A percentile compares a stretch with the other conserved stretches of the same genome.
Conservation (phyloP, 2,888 invertebrate genomes). For the Noctua janthina region DNA sequence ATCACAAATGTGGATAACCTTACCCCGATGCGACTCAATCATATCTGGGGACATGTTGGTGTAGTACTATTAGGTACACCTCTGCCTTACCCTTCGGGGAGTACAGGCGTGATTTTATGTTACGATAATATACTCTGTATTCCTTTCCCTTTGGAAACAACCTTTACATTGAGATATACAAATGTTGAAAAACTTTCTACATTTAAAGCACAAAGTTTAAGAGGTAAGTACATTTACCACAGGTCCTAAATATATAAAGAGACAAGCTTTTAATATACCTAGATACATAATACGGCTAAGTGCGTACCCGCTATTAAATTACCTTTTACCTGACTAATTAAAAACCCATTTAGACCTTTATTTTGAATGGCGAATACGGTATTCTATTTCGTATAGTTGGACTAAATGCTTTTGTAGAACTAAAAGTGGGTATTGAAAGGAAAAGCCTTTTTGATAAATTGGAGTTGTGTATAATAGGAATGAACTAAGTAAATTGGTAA, state of each 20-base stretch:
- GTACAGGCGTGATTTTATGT: not conserved
- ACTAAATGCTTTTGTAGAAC: slow-evolving; percentile 25
- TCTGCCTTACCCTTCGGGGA: not conserved
- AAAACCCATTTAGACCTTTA: slow-evolving; percentile 55
- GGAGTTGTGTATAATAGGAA: slow-evolving; percentile 4
- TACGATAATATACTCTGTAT: slow-evolving; percentile 6
- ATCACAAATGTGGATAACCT: not conserved
- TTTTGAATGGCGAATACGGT: slow-evolving; percentile 40
- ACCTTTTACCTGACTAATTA: slow-evolving; percentile 63
- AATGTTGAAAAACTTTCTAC: slow-evolving; percentile 27
- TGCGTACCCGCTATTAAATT: slow-evolving; percentile 54
- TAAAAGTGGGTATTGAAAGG: slow-evolving; percentile 22
- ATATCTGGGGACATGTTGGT: not conserved
- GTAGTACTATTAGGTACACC: not conserved
- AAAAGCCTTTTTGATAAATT: slow-evolving; percentile 35
- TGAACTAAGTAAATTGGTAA: not conserved
- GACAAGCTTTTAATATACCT: slow-evolving; percentile 56
- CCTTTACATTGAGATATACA: slow-evolving; percentile 21
- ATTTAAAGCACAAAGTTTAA: slow-evolving; percentile 41
- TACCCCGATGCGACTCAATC: not conserved
- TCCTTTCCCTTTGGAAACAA: slow-evolving; percentile 15
- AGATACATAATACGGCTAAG: slow-evolving; percentile 44
- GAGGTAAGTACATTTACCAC: slow-evolving; percentile 29
- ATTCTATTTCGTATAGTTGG: slow-evolving; percentile 48
- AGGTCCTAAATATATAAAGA: slow-evolving; percentile 47